phyloP scores from a whole-genome alignment of 2,888 invertebrate genomes.

The Lacanobia oleracea region DNA sequence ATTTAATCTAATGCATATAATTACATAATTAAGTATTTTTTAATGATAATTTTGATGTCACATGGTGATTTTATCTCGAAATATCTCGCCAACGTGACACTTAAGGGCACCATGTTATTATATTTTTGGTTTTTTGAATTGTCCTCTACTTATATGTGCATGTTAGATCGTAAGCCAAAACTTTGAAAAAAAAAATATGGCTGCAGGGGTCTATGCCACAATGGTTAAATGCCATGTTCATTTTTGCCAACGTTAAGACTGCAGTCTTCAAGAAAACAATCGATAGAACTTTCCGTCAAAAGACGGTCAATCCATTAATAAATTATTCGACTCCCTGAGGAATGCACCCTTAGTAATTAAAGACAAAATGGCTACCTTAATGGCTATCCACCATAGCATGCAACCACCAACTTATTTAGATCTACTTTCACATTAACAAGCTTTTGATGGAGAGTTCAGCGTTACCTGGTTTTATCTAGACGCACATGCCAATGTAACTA shows the following conservation, averaged over 20 bases:
- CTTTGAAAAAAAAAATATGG: too few relatives aligned
- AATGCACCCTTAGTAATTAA: slow-evolving; percentile 66
- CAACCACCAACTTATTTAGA: slow-evolving; percentile 16
- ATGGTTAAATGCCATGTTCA: too few relatives aligned
- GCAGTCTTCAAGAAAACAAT: background rate
- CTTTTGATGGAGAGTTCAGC: background rate
- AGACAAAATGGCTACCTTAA: slow-evolving; percentile 63
- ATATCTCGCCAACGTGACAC: too few relatives aligned
- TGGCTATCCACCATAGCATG: slow-evolving; percentile 53
- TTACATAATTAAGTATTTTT: too few relatives aligned
- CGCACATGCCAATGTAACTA: slow-evolving; percentile 8
- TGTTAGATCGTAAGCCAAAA: too few relatives aligned
- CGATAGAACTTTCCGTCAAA: slow-evolving; percentile 5
- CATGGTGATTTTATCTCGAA: too few relatives aligned
- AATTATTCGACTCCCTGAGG: slow-evolving; percentile 57
- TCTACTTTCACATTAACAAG: background rate
- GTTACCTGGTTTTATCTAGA: background rate
- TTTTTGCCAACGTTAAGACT: background rate
- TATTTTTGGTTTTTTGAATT: too few relatives aligned
- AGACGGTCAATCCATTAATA: slow-evolving; percentile 43
- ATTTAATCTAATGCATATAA: too few relatives aligned
- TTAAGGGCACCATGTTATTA: too few relatives aligned
- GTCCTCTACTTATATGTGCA: too few relatives aligned
- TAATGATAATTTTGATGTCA: too few relatives aligned
- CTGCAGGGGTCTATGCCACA: too few relatives aligned